Evolutionary conservation across 2,888 invertebrate genomes (phyloP), one percentile per base, ranked within the genome.

Genomic region (Epsilonema sp.): DNA sequence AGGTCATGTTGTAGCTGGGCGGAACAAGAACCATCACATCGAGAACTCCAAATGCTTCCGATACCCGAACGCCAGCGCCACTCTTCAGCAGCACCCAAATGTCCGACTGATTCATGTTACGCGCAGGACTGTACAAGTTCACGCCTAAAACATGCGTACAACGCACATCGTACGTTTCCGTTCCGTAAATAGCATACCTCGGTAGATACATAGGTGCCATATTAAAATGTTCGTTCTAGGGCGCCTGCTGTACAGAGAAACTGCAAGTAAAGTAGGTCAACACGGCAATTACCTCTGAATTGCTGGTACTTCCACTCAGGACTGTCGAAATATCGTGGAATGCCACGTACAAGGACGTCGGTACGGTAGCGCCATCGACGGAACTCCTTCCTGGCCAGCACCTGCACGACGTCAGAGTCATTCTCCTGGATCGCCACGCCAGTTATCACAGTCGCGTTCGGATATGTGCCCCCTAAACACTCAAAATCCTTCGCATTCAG

Each of bases 81-180:
- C n/a, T 19, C 5, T 25, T 5, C 25, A 46, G 24, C 24, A 41
- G 8, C 13, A 46, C 78, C 25, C 89, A 75, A 23, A 90, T 83
- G 70, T 89, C 85, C 1, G 86, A 85, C 67, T 89, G 89, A 68
- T 87, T 86, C 43, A 85, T 70, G 54, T 85, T 76, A 60, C 82
- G 82, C 46, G 81, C 79, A 1, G 87, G 86, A n/a, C 84, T 83
- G 64, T 86, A 87, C 1, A 89, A 82, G 0, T 82, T 78, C 0
- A 86, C 84, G 47, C 82, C 79, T 78, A 37, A 47, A 46, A n/a
- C n/a, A n/a, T n/a, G n/a, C n/a, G n/a, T n/a, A n/a, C n/a, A n/a
- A n/a, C n/a, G n/a, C n/a, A n/a, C n/a, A n/a, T n/a, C n/a, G n/a
- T n/a, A n/a, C n/a, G n/a, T n/a, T n/a, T n/a, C n/a, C n/a, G n/a